Conservation (phyloP, 2,888 invertebrate species). For the Mythimna impura region DNA sequence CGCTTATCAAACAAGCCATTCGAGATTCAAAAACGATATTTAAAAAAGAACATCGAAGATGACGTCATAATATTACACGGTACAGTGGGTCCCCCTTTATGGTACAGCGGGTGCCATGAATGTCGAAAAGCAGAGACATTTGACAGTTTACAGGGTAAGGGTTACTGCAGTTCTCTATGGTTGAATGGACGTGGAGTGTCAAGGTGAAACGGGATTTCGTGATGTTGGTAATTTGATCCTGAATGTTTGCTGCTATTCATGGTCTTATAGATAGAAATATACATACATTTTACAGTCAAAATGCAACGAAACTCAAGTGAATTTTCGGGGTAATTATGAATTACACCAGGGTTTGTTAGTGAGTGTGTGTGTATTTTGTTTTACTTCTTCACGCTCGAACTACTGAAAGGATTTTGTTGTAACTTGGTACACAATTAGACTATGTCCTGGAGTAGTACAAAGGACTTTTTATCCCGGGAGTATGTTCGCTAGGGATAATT, state of each 20-base stretch:
- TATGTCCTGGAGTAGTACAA: too few species aligned
- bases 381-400: too few species aligned
- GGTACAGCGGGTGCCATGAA: constrained; percentile 54
- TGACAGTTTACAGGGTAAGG: constrained; percentile 32
- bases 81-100: constrained; percentile 62
- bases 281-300: neutral
- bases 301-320: neutral
- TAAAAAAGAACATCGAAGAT: constrained; percentile 52
- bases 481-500: too few species aligned
- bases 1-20: constrained; percentile 51
- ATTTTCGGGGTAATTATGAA: too few species aligned
- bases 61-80: constrained; percentile 62
- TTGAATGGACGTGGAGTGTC: constrained; percentile 11
- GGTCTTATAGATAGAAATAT: neutral
- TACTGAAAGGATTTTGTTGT: too few species aligned
- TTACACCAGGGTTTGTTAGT: too few species aligned
- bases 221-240: constrained; percentile 16
- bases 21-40: constrained; percentile 52
- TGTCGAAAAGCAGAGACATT: constrained; percentile 53
- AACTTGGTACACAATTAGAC: too few species aligned
- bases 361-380: too few species aligned
- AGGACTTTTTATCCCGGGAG: too few species aligned
- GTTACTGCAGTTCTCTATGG: constrained; percentile 32
- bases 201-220: constrained; percentile 32
- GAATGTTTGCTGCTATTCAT: neutral